Evolutionary conservation across 1,140 invertebrate species (phyloP).

Genomic region (Copidosoma floridanum): DNA sequence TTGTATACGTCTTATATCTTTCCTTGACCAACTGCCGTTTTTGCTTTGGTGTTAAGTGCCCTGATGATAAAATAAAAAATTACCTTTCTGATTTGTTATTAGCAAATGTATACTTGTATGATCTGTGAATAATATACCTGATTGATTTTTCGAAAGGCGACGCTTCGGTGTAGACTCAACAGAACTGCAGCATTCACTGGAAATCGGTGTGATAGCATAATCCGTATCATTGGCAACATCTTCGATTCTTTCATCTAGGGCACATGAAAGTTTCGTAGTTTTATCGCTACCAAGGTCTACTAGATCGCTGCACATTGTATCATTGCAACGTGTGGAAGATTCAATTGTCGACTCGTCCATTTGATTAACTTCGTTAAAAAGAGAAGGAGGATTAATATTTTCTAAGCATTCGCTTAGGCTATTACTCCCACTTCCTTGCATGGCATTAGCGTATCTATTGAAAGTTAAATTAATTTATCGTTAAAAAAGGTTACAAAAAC

Average conservation of each 20-base stretch:
- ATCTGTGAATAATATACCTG: no score
- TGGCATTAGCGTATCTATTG: constrained; percentile 42
- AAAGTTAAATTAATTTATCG: background rate
- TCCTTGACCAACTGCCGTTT: constrained; percentile 71
- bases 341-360: constrained; percentile 63
- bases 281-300: constrained; percentile 50
- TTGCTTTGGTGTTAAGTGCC: constrained; percentile 70
- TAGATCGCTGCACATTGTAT: constrained; percentile 55
- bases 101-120: no score
- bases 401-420: constrained; percentile 63
- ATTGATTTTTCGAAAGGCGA: constrained; percentile 45
- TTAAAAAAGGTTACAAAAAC: background rate
- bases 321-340: constrained; percentile 58
- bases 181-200: constrained; percentile 63
- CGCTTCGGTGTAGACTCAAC: constrained; percentile 72
- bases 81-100: no score
- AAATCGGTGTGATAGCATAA: constrained; percentile 57
- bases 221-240: constrained; percentile 50
- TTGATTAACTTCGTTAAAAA: constrained; percentile 63
- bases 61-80: constrained; percentile 11
- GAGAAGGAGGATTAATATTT: constrained; percentile 63
- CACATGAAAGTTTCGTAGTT: constrained; percentile 24
- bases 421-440: constrained; percentile 47
- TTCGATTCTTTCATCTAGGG: constrained; percentile 40
- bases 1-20: constrained; percentile 76